These are phyloP conservation scores for Mylabris sibirica DNA, from an alignment of 2,888 invertebrate genomes.

Conservation along the genomic window DNA sequence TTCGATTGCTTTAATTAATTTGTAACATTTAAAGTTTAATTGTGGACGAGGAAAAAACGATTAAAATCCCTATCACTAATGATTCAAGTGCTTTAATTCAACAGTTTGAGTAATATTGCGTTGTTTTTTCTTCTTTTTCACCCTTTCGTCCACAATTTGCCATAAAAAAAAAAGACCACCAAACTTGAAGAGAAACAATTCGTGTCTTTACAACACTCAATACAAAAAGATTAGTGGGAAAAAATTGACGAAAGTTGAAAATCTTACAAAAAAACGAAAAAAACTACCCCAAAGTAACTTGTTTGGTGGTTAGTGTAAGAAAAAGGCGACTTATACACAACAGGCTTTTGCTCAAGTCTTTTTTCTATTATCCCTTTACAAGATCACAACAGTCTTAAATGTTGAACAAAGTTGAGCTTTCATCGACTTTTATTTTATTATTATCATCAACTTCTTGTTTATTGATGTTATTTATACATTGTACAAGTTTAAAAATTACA, in stretches of 20 bases:
- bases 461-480: conserved; percentile 2
- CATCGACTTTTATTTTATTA: conserved; percentile 44
- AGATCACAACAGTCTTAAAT: conserved; percentile 32
- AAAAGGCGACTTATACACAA: conserved; percentile 39
- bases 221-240: background rate
- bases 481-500: background rate
- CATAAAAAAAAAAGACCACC: background rate
- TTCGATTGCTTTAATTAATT: background rate
- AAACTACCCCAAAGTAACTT: conserved; percentile 46
- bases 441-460: conserved; percentile 41
- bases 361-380: conserved; percentile 34
- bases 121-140: background rate
- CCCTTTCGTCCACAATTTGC: background rate
- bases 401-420: conserved; percentile 41
- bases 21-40: background rate
- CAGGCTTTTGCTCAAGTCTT: conserved; percentile 37
- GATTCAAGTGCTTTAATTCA: background rate
- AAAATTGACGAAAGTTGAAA: conserved; percentile 40
- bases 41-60: background rate
- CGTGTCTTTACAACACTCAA: background rate
- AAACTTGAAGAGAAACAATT: background rate
- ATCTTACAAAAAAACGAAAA: conserved; percentile 4
- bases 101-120: background rate
- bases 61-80: background rate
- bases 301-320: conserved; percentile 40